Evolutionary conservation across 2,888 invertebrate genomes (phyloP), one percentile per base, ranked within the genome.

Genomic region (Norana najaformis): DNA sequence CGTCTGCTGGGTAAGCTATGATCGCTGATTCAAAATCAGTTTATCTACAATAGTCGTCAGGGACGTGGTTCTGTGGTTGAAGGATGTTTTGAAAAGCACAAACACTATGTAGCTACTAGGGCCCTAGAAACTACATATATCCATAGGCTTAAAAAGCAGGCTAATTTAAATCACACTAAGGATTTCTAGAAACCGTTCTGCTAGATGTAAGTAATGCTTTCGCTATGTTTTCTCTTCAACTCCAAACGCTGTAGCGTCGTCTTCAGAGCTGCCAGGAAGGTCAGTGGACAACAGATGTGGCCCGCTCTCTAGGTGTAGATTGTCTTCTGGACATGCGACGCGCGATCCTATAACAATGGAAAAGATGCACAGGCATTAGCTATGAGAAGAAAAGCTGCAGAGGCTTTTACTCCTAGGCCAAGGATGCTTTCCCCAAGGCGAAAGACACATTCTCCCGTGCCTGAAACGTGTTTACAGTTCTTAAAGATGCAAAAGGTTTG

Each of bases 261-360:
- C 69, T n/a, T 69, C n/a, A 8, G 30, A n/a, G 13, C 30, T 69
- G 30, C 69, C n/a, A 69, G n/a, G 13, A 30, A 14, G 36, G 85
- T 85, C 85, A 36, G 37, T 35, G 37, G 85, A 6, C 85, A 85
- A 23, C 85, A 1, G 85, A 85, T 13, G 83, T 18, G 0, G 36
- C 41, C 20, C 20, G 20, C 41, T 35, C 23, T 88, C 38, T 90
- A 90, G 47, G 91, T 91, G 93, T 95, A 95, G 90, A 95, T 93
- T 35, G 95, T 95, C 93, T 95, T 95, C 93, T 95, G 95, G 92
- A 94, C 94, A 94, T 95, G 95, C 34, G 95, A 95, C 90, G 95
- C 95, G 90, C 95, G 94, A 91, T 95, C 95, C 94, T 95, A 93
- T 53, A 93, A 93, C 53, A 69, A 83, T 23, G 23, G 14, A 88